Evolutionary conservation across 2,113 vertebrate genomes (phyloP).

Genomic region (Paracanthobrama guichenoti): DNA sequence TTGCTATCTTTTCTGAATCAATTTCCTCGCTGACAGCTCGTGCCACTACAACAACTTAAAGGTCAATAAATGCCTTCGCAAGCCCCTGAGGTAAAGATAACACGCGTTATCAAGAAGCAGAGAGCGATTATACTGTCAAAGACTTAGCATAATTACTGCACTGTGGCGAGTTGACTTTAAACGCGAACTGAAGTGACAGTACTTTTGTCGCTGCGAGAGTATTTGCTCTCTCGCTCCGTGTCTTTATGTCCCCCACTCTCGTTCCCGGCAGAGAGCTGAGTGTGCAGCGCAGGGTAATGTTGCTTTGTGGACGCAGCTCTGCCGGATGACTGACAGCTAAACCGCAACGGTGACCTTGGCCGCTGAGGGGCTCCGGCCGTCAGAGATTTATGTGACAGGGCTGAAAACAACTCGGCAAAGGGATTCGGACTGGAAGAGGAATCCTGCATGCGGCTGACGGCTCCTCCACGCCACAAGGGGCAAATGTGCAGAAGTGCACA

Average conservation of each 20-base stretch:
- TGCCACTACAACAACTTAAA: slow-evolving; percentile 17
- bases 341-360: slow-evolving; percentile 56
- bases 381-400: slow-evolving; percentile 51
- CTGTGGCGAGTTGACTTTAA: not conserved
- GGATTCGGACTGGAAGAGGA: not conserved
- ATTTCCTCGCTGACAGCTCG: slow-evolving; percentile 1
- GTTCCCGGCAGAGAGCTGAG: slow-evolving; percentile 13
- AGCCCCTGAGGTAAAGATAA: not conserved
- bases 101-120: not conserved
- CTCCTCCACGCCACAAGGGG: slow-evolving; percentile 30
- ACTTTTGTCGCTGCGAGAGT: not conserved
- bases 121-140: slow-evolving; percentile 34
- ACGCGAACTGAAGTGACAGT: not conserved
- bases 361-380: slow-evolving; percentile 44
- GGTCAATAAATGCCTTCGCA: slow-evolving; percentile 24
- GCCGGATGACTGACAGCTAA: slow-evolving; percentile 40
- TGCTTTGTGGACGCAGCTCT: slow-evolving; percentile 19
- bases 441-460: not conserved
- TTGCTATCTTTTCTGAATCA: slow-evolving; percentile 13
- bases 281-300: not conserved
- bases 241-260: not conserved
- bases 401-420: slow-evolving; percentile 14
- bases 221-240: not conserved
- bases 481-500: slow-evolving; percentile 53
- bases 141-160: slow-evolving; percentile 39